Percentiles rank a stretch among this genome's conserved stretches.
These are phyloP conservation scores for Shinisaurus crocodilurus DNA, from an alignment of 2,113 vertebrate species.

Conservation along the genomic window DNA sequence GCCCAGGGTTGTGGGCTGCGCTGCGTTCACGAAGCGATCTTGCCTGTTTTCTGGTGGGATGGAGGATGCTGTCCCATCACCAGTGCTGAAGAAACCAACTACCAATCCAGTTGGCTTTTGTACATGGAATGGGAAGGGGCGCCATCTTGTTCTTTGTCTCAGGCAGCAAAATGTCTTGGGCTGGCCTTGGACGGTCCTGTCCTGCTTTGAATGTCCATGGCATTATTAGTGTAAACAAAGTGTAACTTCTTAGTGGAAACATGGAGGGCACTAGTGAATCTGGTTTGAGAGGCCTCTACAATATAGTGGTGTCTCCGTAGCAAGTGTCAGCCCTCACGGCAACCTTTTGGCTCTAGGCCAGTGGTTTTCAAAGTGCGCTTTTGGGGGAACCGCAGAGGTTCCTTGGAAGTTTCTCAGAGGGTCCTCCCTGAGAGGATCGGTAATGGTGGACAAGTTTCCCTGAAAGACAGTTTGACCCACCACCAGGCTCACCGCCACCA, in stretches of 20 bases:
- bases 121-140: no score
- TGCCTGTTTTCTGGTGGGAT: no score
- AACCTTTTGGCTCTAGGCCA: not conserved
- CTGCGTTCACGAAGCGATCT: no score
- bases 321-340: not conserved
- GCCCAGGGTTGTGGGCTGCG: no score
- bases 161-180: no score
- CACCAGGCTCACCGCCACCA: not conserved
- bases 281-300: not conserved
- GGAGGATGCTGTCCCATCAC: no score
- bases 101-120: no score
- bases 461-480: not conserved
- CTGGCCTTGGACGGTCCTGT: no score
- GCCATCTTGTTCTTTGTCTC: no score
- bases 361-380: not conserved
- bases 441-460: not conserved
- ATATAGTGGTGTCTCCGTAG: no score
- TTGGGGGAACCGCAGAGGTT: not conserved
- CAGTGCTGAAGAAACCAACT: no score
- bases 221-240: not conserved
- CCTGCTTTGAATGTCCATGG: not conserved
- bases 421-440: not conserved
- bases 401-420: not conserved
- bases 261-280: not conserved
- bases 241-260: not conserved